Percentiles rank a stretch among this genome's conserved stretches.
Evolutionary conservation across 2,888 invertebrate species (phyloP).

Genomic region (Drosophila fungiperda): DNA sequence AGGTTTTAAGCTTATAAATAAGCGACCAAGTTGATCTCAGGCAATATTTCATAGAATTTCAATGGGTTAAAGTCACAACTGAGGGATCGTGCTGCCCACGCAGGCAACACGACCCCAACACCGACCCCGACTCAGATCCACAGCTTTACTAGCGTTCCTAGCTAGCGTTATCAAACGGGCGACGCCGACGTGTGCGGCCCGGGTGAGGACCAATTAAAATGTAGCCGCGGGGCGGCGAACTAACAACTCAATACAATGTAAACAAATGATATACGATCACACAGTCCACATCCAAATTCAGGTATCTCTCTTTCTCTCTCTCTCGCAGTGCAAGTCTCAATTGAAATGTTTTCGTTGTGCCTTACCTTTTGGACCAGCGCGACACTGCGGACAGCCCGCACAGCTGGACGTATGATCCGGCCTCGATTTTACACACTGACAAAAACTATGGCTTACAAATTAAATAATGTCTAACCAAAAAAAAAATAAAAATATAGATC

Average conservation of each 20-base stretch:
- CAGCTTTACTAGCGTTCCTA: conserved; percentile 24
- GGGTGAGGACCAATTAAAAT: conserved; percentile 67
- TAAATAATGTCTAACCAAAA: background rate
- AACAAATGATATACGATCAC: conserved; percentile 79
- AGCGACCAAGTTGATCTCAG: conserved; percentile 11
- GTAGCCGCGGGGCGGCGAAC: conserved; percentile 63
- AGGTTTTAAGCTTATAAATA: conserved; percentile 53
- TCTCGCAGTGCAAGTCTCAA: conserved; percentile 28
- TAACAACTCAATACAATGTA: conserved; percentile 80
- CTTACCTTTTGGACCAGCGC: conserved; percentile 53
- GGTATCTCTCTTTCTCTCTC: background rate
- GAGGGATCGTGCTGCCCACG: conserved; percentile 52
- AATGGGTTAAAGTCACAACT: conserved; percentile 13
- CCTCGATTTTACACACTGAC: conserved; percentile 6
- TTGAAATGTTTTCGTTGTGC: conserved; percentile 65
- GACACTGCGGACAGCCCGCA: conserved; percentile 65
- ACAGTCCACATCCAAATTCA: conserved; percentile 26
- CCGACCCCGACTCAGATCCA: conserved; percentile 2
- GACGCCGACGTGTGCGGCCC: conserved; percentile 66
- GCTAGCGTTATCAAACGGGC: conserved; percentile 45
- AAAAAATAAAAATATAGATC: background rate
- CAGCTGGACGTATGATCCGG: conserved; percentile 54
- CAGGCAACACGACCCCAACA: conserved; percentile 33
- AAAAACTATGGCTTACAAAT: background rate
- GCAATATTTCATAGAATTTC: conserved; percentile 32